Conservation (phyloP, 2,888 invertebrate species). For the Neoaliturus tenellus region DNA sequence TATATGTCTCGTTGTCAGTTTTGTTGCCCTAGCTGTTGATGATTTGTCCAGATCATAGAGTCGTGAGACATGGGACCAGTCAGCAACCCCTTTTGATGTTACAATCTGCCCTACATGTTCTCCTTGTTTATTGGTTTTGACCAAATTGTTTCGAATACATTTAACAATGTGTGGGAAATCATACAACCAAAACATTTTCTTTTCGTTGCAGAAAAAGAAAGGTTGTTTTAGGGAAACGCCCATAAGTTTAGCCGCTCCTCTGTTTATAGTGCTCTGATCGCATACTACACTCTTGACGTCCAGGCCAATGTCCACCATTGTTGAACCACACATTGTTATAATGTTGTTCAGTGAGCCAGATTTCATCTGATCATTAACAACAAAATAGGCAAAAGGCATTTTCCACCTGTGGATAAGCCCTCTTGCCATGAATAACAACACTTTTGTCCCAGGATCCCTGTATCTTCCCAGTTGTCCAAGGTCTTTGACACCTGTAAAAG, state of each 20-base stretch:
- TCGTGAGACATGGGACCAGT: constrained; percentile 28
- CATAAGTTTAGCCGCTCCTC: not conserved
- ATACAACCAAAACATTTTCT: not conserved
- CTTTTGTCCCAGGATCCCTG: not conserved
- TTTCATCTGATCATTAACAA: no score
- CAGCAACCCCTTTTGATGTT: constrained; percentile 2
- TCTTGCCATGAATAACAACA: not conserved
- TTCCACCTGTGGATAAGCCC: not conserved
- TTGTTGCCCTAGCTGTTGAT: constrained; percentile 22
- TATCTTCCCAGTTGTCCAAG: not conserved
- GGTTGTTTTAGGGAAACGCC: not conserved
- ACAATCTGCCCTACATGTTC: not conserved
- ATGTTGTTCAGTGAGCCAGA: not conserved
- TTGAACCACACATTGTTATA: not conserved
- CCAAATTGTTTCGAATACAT: not conserved
- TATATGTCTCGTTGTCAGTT: constrained; percentile 23
- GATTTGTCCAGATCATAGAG: constrained; percentile 29
- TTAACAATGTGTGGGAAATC: constrained; percentile 7
- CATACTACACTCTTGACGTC: no score
- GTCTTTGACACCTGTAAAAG: not conserved
- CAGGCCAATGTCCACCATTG: not conserved
- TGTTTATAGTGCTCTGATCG: not conserved
- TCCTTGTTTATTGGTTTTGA: not conserved
- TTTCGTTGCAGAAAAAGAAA: not conserved
- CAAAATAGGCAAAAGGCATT: not conserved